Base-by-base conservation (phyloP, 1,140 invertebrate genomes). In the Venustaconcha ellipsiformis region DNA sequence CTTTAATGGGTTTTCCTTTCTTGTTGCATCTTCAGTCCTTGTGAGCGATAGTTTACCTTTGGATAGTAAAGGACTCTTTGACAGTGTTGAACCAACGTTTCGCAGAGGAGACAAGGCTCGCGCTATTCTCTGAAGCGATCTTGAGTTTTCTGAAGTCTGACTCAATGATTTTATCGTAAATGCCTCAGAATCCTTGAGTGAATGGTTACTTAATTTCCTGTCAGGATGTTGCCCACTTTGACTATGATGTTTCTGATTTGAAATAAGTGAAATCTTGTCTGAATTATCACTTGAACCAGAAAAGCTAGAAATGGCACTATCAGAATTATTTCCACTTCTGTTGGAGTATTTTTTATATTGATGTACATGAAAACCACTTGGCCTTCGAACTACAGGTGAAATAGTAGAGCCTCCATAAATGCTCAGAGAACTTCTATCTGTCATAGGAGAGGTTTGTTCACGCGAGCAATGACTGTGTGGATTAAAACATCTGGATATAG, bases 261-360 rank as follows among this genome's bases (percentile, higher is more conserved):
- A 30, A 48, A 18, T 68, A 15, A 75, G n/a, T 5, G 79, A 67
- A 6, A 78, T 68, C 23, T 78, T 71, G 18, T 86, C 82, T 14
- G 81, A 83, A 57, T 82, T 84, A 48, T 86, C 83, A 74, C 78
- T 81, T 55, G 76, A 78, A 8, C 77, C 78, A 57, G 84, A 84
- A 69, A 81, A 83, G 73, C 82, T 84, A 17, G 85, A 86, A 62
- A 85, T 78, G 62, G 78, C 85, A 82, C 83, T 86, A 68, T 86
- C 85, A 14, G 82, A 83, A 55, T 78, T 79, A 26, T 75, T 67
- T 57, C 78, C 83, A 65, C 76, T 81, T 72, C 83, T 84, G 6
- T 73, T 76, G 12, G 77, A 80, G 37, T 48, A 48, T 48, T 48
- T 48, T 48, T 48, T 0, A 48, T 48, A 48, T 6, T 48, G 37